Evolutionary conservation across 2,797 vertebrate species (phyloP).

Genomic region (Ptychadena robeensis): DNA sequence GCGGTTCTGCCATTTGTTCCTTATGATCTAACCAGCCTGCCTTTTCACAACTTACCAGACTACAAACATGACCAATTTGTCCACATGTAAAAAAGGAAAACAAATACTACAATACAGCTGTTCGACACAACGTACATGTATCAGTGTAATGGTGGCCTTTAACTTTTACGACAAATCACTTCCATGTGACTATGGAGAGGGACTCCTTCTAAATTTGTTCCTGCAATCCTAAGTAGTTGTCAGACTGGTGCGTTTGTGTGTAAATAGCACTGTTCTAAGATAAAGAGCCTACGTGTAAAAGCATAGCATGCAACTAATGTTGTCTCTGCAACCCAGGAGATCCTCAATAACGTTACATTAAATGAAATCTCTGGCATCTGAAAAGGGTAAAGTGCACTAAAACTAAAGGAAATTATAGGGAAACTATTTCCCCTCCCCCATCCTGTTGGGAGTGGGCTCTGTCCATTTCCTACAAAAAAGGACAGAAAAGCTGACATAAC

Average conservation of each 20-base stretch:
- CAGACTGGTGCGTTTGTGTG: no score
- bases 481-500: constrained; percentile 27
- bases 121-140: no score
- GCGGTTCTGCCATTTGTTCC: not conserved
- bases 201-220: no score
- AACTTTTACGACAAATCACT: no score
- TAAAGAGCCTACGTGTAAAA: no score
- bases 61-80: not conserved
- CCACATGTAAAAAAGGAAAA: not conserved
- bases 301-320: not conserved
- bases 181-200: no score
- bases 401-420: not conserved
- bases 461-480: constrained; percentile 41
- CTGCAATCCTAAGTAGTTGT: no score
- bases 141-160: no score
- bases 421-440: constrained; percentile 18
- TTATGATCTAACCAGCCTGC: not conserved
- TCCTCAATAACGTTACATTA: not conserved
- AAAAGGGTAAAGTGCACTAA: constrained; percentile 5
- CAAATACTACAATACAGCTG: not conserved
- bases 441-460: constrained; percentile 36
- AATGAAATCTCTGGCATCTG: not conserved
- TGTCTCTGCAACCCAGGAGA: not conserved
- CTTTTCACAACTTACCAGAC: not conserved
- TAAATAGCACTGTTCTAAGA: no score